A percentile compares a stretch with the other conserved stretches of the same genome.
Evolutionary conservation across 2,113 vertebrate species (phyloP).

Genomic region (Lota lota): DNA sequence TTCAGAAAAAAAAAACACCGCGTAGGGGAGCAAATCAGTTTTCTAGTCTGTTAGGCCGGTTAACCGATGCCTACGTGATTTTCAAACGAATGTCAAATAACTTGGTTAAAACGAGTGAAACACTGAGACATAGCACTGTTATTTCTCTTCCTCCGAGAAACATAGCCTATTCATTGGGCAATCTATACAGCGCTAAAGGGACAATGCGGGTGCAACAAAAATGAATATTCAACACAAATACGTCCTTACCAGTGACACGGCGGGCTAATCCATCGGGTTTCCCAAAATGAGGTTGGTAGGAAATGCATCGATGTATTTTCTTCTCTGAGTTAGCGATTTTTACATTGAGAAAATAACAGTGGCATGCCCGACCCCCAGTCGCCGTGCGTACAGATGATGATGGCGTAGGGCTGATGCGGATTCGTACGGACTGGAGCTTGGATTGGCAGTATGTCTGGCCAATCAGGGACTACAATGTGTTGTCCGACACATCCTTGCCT

Average conservation of each 20-base stretch:
- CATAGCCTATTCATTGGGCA: constrained; percentile 49
- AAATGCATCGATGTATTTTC: constrained; percentile 20
- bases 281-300: constrained; percentile 27
- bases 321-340: constrained; percentile 34
- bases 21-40: constrained; percentile 18
- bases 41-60: not conserved
- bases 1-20: constrained; percentile 38
- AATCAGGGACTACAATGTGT: constrained; percentile 45
- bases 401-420: constrained; percentile 60
- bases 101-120: no score
- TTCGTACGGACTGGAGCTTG: constrained; percentile 31
- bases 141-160: constrained; percentile 21
- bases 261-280: constrained; percentile 66
- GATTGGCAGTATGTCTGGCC: constrained; percentile 57
- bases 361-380: constrained; percentile 62
- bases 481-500: constrained; percentile 19
- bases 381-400: constrained; percentile 68
- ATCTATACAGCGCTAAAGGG: constrained; percentile 33
- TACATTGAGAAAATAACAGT: constrained; percentile 50
- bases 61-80: not conserved
- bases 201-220: constrained; percentile 61
- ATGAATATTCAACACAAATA: constrained; percentile 45
- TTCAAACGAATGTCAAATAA: not conserved
- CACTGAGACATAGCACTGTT: constrained; percentile 12
- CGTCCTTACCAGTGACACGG: constrained; percentile 65